A percentile compares a stretch with the other conserved stretches of the same genome.
These are phyloP conservation scores for Danio albolineatus DNA, from an alignment of 2,797 vertebrate species.

Conservation along the genomic window DNA sequence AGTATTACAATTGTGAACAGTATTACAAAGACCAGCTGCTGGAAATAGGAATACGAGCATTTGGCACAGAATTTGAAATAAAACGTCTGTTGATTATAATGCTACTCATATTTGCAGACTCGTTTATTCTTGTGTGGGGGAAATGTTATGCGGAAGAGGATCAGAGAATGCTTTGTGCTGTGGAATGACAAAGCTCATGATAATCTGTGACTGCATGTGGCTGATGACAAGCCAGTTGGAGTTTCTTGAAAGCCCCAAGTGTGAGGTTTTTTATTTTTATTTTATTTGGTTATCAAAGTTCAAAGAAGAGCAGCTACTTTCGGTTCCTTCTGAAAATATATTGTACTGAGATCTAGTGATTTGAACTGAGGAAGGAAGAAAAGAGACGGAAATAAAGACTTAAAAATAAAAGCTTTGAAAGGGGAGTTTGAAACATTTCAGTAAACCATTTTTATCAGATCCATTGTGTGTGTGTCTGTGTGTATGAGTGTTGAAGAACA, in stretches of 20 bases:
- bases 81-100: background rate
- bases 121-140: background rate
- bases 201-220: background rate
- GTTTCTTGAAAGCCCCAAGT: slow-evolving; percentile 1
- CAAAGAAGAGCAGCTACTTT: slow-evolving; percentile 8
- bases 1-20: background rate
- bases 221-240: background rate
- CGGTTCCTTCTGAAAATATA: background rate
- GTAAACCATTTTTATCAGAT: no score
- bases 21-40: background rate
- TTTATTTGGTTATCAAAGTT: slow-evolving; percentile 5
- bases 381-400: background rate
- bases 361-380: background rate
- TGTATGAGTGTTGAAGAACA: no score
- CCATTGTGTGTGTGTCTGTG: no score
- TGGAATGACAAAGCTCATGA: slow-evolving; percentile 2
- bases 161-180: background rate
- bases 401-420: no score
- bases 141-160: background rate
- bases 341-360: background rate
- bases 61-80: background rate
- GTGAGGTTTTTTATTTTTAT: background rate
- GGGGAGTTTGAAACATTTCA: no score
- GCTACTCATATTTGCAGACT: background rate
- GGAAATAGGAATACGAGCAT: background rate